Base-by-base conservation (phyloP, 2,888 invertebrate genomes). In the Drosophila ustulata region DNA sequence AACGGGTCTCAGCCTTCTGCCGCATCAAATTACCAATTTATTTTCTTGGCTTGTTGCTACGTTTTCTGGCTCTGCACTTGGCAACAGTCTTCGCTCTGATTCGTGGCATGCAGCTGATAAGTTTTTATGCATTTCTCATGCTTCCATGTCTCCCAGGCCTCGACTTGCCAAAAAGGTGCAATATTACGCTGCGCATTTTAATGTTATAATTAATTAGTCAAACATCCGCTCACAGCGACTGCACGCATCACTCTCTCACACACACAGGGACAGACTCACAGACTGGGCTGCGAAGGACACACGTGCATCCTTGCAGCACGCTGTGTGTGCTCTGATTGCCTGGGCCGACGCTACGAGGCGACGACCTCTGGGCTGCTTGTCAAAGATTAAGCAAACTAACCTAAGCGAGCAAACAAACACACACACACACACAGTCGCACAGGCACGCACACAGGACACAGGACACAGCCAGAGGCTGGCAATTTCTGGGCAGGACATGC, bases 361-460 rank as follows among this genome's bases (percentile, higher is more conserved):
- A 73, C 82, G 85, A 85, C 89, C 85, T 88, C 70, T 88, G 82
- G 75, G 75, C 82, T 82, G 88, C 80, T 89, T 88, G 85, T 89
- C 88, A 88, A 89, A 86, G 85, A 86, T 86, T 86, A 86, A 89
- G 88, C 82, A 89, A 86, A 87, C 88, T 85, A 77, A 78, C 70
- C 80, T 66, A 76, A 71, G 76, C 87, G 75, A 65, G 71, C 89
- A 80, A 83, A 78, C 88, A 88, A 75, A 71, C 71, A 75, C 70
- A 71, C 68, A 72, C 73, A 69, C 47, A 61, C 56, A 72, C 66
- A 62, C 56, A 58, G 64, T 50, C 6, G 52, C n/a, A 23, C 30
- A 2, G 6, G 6, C 30, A 56, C n/a, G 11, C 67, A 53, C 9
- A 37, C 57, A 18, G 18, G 18, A 34, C 28, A 53, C 18, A 25